Conservation (phyloP, 1,140 invertebrate species). For the Contarinia nasturtii region DNA sequence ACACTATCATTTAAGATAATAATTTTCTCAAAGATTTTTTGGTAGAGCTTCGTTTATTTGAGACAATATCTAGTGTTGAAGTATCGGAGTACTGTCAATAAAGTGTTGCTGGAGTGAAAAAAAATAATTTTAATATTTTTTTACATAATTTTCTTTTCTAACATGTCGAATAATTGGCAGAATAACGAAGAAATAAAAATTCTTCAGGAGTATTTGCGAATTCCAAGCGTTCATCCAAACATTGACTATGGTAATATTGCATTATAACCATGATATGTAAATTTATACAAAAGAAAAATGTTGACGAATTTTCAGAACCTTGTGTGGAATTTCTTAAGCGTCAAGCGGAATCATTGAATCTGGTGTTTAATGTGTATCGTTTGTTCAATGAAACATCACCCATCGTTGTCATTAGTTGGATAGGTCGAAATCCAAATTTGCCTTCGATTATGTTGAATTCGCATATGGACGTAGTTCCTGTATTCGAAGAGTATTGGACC, state of each 20-base stretch:
- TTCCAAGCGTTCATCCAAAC: slow-evolving; percentile 57
- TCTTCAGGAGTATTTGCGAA: slow-evolving; percentile 53
- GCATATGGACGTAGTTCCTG: slow-evolving; percentile 83
- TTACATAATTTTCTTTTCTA: too few species aligned
- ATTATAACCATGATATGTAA: too few species aligned
- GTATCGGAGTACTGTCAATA: too few species aligned
- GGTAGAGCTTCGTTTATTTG: too few species aligned
- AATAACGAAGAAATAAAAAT: slow-evolving; percentile 36
- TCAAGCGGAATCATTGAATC: slow-evolving; percentile 37
- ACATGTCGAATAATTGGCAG: slow-evolving; percentile 8
- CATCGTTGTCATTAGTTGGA: slow-evolving; percentile 58
- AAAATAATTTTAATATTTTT: too few species aligned
- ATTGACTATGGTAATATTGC: slow-evolving; percentile 52
- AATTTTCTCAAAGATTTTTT: too few species aligned
- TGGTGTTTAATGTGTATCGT: slow-evolving; percentile 31
- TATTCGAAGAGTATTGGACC: slow-evolving; percentile 60
- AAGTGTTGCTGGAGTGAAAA: too few species aligned
- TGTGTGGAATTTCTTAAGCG: slow-evolving; percentile 37
- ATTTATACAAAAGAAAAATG: too few species aligned
- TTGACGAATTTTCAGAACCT: slow-evolving; percentile 14
- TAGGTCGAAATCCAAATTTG: slow-evolving; percentile 35
- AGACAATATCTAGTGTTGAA: too few species aligned
- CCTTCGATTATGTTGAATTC: slow-evolving; percentile 64
- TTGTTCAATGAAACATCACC: slow-evolving; percentile 34
- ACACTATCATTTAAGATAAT: too few species aligned